Base-by-base conservation (phyloP, 2,888 invertebrate species). In the Thecophora atra region DNA sequence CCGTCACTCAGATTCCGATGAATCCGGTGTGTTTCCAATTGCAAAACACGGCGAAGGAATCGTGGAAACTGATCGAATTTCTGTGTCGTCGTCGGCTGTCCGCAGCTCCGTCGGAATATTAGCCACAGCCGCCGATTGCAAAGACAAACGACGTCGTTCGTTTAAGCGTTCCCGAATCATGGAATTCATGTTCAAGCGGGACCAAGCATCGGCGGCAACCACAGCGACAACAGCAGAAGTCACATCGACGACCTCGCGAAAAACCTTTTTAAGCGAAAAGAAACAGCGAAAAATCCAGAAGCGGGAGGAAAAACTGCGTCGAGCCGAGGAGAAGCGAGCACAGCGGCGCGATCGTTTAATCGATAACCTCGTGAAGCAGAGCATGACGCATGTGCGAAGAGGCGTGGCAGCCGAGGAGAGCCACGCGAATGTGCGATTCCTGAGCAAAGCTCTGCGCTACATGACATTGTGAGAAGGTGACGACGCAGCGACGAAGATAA, bases 361-460 rank as follows among this genome's bases (percentile, higher is more conserved):
- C 17, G 76, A 74, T 42, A 73, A 76, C 28, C 51, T 76, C 70
- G n/a, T 69, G 13, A 21, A 69, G 30, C 69, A 51, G 19, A 73
- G 74, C 13, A 28, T 78, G 65, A 37, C 37, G 7, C 37, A 37
- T 37, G 37, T 37, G 7, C 37, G 11, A 2, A 37, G 68, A 26
- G 51, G 60, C 13, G 47, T 62, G 62, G 69, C 60, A 11, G 24
- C 28, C 21, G 28, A 42, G 11, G 73, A 75, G 6, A 75, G 74
- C 0, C 76, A 80, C 0, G 42, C 77, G 1, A 79, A 82, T 28
- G 76, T 78, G 44, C 75, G 80, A 30, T 82, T 83, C 72, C 73
- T 84, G 11, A 78, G 81, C 73, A 83, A 81, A 65, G 84, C 83
- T 3, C 68, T 84, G 76, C 79, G 83, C 28, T 83, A 81, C 68